Evolutionary conservation across 2,888 invertebrate species (phyloP).

Genomic region (Drosophila barbarae): DNA sequence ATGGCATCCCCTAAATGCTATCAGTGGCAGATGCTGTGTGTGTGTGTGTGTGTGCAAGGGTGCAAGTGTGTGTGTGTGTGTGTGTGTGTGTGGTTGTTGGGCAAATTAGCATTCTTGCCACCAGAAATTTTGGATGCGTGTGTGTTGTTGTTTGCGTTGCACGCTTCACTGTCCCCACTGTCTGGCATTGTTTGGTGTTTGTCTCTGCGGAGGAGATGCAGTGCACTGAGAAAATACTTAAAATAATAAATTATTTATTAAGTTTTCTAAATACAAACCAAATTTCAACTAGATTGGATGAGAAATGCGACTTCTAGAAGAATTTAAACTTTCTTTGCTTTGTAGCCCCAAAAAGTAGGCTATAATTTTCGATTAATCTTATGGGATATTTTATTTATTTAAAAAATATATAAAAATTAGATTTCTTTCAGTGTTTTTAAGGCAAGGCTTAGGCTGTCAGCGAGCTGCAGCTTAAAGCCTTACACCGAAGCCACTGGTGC

Average conservation of each 20-base stretch:
- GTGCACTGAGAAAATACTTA: neutral
- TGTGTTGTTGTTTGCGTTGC: constrained; percentile 41
- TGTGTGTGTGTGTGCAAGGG: constrained; percentile 14
- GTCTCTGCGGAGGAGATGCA: constrained; percentile 40
- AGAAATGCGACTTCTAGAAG: no score
- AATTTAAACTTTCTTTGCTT: neutral
- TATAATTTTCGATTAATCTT: neutral
- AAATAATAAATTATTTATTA: no score
- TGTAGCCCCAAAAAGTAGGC: neutral
- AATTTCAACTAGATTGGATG: neutral
- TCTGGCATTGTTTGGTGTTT: constrained; percentile 53
- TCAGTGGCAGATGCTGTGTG: constrained; percentile 36
- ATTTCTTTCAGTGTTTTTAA: neutral
- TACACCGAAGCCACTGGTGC: constrained; percentile 49
- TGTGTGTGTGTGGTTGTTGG: constrained; percentile 16
- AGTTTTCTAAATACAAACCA: neutral
- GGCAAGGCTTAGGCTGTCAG: constrained; percentile 58
- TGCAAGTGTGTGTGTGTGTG: constrained; percentile 3
- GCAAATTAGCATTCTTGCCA: constrained; percentile 66
- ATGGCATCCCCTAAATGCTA: constrained; percentile 12
- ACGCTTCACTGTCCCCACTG: constrained; percentile 39
- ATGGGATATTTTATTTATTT: neutral
- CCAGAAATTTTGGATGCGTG: constrained; percentile 38
- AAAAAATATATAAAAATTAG: no score
- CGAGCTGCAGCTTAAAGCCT: constrained; percentile 58